These are phyloP conservation scores for Hippocampus zosterae DNA, from an alignment of 2,113 vertebrate species.

Conservation along the genomic window DNA sequence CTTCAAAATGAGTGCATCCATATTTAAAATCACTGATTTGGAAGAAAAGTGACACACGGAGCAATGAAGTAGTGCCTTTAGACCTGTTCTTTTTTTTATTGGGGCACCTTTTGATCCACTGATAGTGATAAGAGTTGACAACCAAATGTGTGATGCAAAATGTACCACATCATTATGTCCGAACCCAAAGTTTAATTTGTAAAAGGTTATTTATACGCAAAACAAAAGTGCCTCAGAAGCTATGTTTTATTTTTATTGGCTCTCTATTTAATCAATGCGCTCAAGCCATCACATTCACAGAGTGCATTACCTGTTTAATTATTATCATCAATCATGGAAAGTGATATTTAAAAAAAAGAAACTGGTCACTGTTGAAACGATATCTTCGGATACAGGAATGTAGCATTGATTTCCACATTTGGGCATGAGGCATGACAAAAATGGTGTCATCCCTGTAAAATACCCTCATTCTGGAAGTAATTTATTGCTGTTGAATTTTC, in stretches of 20 bases:
- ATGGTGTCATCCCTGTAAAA: neutral
- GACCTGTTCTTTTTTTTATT: neutral
- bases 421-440: neutral
- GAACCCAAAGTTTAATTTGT: neutral
- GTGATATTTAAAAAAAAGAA: neutral
- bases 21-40: neutral
- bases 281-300: neutral
- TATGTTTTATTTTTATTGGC: neutral
- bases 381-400: neutral
- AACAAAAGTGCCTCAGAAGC: neutral
- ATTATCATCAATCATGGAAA: neutral
- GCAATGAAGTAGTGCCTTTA: neutral
- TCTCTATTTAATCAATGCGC: neutral
- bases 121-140: neutral
- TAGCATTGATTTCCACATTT: neutral
- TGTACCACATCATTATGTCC: neutral
- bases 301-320: neutral
- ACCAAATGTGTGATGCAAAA: neutral
- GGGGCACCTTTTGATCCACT: neutral
- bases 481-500: neutral
- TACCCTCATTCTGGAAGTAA: neutral
- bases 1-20: neutral
- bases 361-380: neutral
- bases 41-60: neutral
- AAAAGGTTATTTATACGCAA: neutral